Conservation (phyloP, 2,797 vertebrate genomes). For the Sarcophilus harrisii region DNA sequence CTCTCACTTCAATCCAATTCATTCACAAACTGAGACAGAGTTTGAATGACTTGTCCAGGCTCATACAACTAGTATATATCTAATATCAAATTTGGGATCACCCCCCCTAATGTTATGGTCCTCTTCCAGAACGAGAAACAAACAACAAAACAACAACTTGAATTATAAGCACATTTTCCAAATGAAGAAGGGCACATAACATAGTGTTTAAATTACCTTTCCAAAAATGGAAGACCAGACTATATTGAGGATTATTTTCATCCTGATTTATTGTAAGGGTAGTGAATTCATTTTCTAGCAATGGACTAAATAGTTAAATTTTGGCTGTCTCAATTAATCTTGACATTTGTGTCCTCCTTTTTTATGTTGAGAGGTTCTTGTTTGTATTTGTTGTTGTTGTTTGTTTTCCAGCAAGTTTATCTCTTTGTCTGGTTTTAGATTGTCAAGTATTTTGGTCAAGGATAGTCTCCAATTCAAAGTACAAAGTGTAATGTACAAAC, state of each 20-base stretch:
- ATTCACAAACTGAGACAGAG: neutral
- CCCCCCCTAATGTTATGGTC: too few relatives aligned
- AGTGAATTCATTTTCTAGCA: neutral
- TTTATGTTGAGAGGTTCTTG: conserved; percentile 11
- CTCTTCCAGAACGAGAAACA: too few relatives aligned
- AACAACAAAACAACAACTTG: too few relatives aligned
- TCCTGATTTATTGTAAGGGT: neutral
- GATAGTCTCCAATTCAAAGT: neutral
- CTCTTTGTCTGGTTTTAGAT: neutral
- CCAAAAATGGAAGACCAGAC: neutral
- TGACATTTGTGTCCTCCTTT: neutral
- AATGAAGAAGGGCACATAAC: neutral
- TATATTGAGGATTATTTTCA: neutral
- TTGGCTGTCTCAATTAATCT: neutral
- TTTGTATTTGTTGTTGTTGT: neutral
- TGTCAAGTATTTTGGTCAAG: neutral
- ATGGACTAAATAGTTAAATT: neutral
- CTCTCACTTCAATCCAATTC: too few relatives aligned
- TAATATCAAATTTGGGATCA: neutral
- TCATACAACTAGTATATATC: neutral
- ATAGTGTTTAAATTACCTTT: neutral
- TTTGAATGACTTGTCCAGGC: neutral
- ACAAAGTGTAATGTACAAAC: neutral
- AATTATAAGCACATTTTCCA: neutral
- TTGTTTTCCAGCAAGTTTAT: neutral